Evolutionary conservation across 2,113 vertebrate genomes (phyloP), one percentile per base, ranked within the genome.

Genomic region (Genyomyrus donnyi): DNA sequence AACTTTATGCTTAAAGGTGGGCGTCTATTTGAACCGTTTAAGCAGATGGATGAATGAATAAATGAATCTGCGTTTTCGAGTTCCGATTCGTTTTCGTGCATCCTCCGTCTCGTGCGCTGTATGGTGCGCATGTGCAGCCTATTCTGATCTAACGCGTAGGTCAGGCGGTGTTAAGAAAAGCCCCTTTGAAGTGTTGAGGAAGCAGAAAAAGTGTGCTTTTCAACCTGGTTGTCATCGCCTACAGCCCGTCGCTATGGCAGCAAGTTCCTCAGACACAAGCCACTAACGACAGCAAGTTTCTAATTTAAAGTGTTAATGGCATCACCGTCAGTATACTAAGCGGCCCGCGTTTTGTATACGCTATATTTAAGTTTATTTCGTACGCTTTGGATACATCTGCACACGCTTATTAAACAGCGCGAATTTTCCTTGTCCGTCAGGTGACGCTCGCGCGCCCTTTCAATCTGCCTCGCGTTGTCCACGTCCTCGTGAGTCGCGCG

Each of bases 401-500:
- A 21, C 80, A 10, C 42, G 3, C 17, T 9, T 21, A 85, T 46
- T 48, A 85, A 85, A 24, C 21, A n/a, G 45, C 42, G 83, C 45
- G 5, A 24, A 85, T n/a, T 13, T n/a, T 15, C 35, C 31, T 11
- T 35, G 7, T 56, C 85, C 85, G n/a, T 13, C n/a, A 53, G 85
- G 85, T 13, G 85, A 50, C 85, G 50, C 50, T 35, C 85, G 48
- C n/a, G 49, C 85, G 13, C 50, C 50, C 85, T 52, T 52, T 9
- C 35, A 35, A 10, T 88, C 87, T 27, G 2, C 7, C 62, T 58
- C 1, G 39, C 49, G 77, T 42, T 50, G 94, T 94, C 93, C 95
- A 94, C 95, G 95, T 95, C 92, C 92, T 92, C 92, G 93, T 92
- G 92, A 84, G 91, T 92, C 89, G 92, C 94, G 95, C 94, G 94